Evolutionary conservation across 2,888 invertebrate species (phyloP), one percentile per base, ranked within the genome.

Genomic region (Tanytarsus gracilentus): DNA sequence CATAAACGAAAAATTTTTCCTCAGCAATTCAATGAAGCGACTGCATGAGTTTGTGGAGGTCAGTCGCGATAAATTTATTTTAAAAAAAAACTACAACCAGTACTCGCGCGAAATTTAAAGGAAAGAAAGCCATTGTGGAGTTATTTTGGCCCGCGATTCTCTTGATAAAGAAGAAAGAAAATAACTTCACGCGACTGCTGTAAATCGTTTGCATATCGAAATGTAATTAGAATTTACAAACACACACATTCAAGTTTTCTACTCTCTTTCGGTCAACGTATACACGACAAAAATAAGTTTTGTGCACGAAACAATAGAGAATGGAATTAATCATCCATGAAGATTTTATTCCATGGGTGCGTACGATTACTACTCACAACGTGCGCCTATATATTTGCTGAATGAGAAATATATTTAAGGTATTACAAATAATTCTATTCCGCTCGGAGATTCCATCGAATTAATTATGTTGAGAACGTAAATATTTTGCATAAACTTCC

Each of bases 281-380:
- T 33, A 33, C 9, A 36, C 36, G 36, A 16, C 14, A 4, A 44
- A 44, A 44, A 16, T 16, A 16, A 16, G 21, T 21, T 18, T 11
- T 44, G 21, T 44, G 27, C 26, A 16, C 26, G 26, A 27, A 58
- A 48, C 58, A 58, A 58, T 48, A 29, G 58, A 55, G 29, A 33
- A 36, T 36, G 36, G 36, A 44, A 48, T 58, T 58, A 58, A 48
- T 58, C 58, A 58, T 58, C 48, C 58, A 40, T 58, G 29, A 58
- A 56, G 16, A 27, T 26, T 58, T n/a, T n/a, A n/a, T n/a, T n/a
- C n/a, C 29, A 58, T 58, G 44, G 58, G 58, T 40, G 58, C 58
- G 58, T 58, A 58, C 56, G 27, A 16, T 14, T 33, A 33, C 36
- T n/a, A n/a, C n/a, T n/a, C n/a, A n/a, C n/a, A n/a, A n/a, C n/a